Percentiles rank a stretch among this genome's conserved stretches.
These are phyloP conservation scores for Patiria miniata DNA, from an alignment of 35 echinoderm and acorn worm genomes.

Conservation along the genomic window DNA sequence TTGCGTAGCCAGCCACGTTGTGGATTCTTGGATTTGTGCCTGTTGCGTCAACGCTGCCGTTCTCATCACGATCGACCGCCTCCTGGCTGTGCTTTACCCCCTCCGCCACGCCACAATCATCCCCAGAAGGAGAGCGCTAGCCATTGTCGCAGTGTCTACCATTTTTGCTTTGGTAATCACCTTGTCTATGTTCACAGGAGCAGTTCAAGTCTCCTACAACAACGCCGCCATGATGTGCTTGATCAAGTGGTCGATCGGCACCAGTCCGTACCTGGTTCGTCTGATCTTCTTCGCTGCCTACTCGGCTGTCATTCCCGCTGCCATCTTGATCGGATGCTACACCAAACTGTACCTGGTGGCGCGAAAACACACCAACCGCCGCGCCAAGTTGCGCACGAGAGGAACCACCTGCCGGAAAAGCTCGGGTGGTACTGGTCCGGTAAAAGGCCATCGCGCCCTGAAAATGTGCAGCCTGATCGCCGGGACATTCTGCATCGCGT, in stretches of 20 bases:
- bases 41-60: neutral
- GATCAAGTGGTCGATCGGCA: neutral
- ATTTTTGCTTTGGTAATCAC: neutral
- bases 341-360: slow-evolving; percentile 6
- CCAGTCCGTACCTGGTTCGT: neutral
- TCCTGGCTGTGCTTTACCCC: neutral
- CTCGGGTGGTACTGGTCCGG: neutral
- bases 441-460: neutral
- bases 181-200: neutral
- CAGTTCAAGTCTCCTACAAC: neutral
- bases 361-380: neutral
- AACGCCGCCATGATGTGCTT: neutral
- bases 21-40: neutral
- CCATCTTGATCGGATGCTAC: neutral
- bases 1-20: neutral
- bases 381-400: neutral
- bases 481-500: neutral
- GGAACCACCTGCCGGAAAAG: neutral
- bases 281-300: neutral
- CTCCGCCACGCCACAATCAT: neutral
- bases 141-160: neutral
- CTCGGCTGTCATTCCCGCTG: neutral
- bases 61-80: neutral
- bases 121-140: neutral
- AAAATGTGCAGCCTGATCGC: slow-evolving; percentile 6